Base-by-base conservation (phyloP, 1,140 invertebrate species). In the Aphis gossypii region DNA sequence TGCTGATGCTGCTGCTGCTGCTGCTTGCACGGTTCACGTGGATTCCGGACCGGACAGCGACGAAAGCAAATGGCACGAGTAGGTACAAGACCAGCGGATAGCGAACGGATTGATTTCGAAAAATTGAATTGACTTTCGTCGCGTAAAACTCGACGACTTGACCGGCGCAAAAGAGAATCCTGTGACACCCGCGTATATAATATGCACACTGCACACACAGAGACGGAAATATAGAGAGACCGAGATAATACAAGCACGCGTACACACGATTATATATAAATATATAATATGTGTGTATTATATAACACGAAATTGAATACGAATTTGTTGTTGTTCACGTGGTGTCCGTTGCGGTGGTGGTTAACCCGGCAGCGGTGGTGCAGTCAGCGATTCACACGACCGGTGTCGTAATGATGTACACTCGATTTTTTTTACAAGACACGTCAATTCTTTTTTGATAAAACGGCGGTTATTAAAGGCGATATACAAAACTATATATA, bases 361-460 rank as follows among this genome's bases (percentile, higher is more conserved):
- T 76, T 76, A 76, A 76, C 60, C 60, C n/a, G 60, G 60, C 60
- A n/a, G 60, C 60, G 60, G 60, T 76, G 60, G 60, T 76, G 60
- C 30, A 23, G 56, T 76, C 60, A 30, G 30, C 60, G 60, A 76
- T 76, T 76, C 30, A 76, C 60, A 76, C 60, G 60, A 76, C n/a
- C 60, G 60, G 14, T n/a, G 60, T n/a, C 60, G 60, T 76, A n/a
- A 35, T n/a, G 60, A n/a, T n/a, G 60, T 76, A 5, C 60, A 76
- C 60, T 76, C 60, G 60, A 76, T n/a, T n/a, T 30, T 30, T 41
- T 76, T 76, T 76, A 76, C n/a, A 76, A 76, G 14, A 76, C n/a
- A n/a, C 30, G 60, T 76, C 60, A 76, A 76, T 18, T 76, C n/a
- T 68, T n/a, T 76, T n/a, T 76, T 76, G 60, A n/a, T 76, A n/a